Evolutionary conservation across 2,113 vertebrate genomes (phyloP).

Genomic region (Ivindomyrus marchei): DNA sequence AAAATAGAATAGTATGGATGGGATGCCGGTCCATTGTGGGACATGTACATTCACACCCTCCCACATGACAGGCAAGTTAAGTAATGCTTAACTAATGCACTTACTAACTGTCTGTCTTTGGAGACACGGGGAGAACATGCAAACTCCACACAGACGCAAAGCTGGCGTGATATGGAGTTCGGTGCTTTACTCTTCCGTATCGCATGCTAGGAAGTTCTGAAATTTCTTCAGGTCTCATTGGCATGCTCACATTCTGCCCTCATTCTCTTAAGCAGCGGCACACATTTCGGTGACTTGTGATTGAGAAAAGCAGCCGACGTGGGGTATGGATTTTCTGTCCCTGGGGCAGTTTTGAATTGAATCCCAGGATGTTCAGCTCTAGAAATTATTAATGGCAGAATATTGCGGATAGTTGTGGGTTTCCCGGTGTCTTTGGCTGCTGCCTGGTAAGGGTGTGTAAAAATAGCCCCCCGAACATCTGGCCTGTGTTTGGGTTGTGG

Average conservation of each 20-base stretch:
- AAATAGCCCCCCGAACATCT: constrained; percentile 1
- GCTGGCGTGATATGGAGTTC: not conserved
- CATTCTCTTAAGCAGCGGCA: not conserved
- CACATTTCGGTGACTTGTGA: not conserved
- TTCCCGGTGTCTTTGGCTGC: not conserved
- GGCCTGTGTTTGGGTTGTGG: not conserved
- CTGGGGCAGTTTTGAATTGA: not conserved
- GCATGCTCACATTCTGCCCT: not conserved
- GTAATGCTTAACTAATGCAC: not conserved
- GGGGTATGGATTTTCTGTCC: not conserved
- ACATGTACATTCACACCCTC: not conserved
- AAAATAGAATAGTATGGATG: not conserved
- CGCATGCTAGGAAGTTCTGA: not conserved
- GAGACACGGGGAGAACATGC: not conserved
- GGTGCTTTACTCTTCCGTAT: not conserved
- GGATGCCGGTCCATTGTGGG: not conserved
- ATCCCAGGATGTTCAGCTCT: not conserved
- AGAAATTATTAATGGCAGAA: not conserved
- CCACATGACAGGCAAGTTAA: not conserved
- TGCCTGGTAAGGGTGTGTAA: not conserved
- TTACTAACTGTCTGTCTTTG: not conserved
- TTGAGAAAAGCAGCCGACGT: not conserved
- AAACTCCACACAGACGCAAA: not conserved
- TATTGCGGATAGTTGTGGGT: not conserved
- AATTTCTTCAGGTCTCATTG: not conserved